These are phyloP conservation scores for Papilio dardanus DNA, from an alignment of 1,140 invertebrate genomes.

Conservation along the genomic window DNA sequence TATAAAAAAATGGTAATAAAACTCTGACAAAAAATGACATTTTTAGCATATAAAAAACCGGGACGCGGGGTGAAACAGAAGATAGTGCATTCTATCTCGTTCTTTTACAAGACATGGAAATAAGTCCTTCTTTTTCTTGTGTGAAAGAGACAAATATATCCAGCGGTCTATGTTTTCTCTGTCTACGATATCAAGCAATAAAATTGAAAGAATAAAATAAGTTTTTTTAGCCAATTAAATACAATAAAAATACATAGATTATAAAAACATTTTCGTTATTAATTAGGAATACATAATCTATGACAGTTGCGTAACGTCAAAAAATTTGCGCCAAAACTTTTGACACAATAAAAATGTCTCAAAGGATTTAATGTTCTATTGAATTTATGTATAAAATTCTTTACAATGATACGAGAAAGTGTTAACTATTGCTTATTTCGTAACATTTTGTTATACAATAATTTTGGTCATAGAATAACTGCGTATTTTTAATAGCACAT, in stretches of 20 bases:
- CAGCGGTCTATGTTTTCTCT: too few relatives aligned
- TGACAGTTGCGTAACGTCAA: neutral
- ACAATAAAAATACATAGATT: neutral
- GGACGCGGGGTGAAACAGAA: too few relatives aligned
- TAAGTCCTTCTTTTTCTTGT: too few relatives aligned
- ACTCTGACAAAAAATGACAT: too few relatives aligned
- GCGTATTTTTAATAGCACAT: neutral
- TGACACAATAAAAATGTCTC: conserved; percentile 1
- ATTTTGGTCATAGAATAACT: neutral
- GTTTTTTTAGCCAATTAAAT: neutral
- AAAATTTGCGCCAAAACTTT: conserved; percentile 5
- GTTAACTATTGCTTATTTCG: neutral
- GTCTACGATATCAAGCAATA: too few relatives aligned
- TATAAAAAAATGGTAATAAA: too few relatives aligned
- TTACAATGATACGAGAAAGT: neutral
- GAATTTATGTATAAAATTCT: neutral
- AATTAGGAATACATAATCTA: neutral
- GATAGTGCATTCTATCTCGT: too few relatives aligned
- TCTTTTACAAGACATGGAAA: too few relatives aligned
- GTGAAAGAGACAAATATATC: too few relatives aligned
- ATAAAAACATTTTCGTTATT: neutral
- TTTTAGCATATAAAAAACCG: too few relatives aligned
- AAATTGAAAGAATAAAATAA: too few relatives aligned
- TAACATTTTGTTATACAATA: conserved; percentile 5
- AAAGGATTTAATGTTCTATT: neutral